A percentile compares a stretch with the other conserved stretches of the same genome.
Evolutionary conservation across 92 coral and sea anemone genomes (phyloP).

Genomic region (Parazoanthus swiftii): DNA sequence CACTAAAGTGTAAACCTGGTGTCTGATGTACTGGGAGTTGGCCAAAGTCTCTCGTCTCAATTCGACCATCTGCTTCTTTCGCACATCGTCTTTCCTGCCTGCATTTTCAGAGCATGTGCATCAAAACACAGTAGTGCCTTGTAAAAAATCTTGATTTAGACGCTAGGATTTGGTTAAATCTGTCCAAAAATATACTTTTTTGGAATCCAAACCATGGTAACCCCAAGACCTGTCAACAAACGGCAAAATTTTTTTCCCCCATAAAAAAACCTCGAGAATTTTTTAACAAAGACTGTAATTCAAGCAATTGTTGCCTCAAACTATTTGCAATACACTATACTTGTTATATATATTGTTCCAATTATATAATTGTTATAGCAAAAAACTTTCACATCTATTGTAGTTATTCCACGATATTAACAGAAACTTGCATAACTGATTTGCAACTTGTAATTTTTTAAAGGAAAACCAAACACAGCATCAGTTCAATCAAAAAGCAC

Average conservation of each 20-base stretch:
- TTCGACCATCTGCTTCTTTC: background rate
- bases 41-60: background rate
- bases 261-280: constrained; percentile 17
- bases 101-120: constrained; percentile 19
- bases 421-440: background rate
- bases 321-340: constrained; percentile 8
- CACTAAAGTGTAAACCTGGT: background rate
- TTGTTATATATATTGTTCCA: background rate
- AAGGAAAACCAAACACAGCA: constrained; percentile 10
- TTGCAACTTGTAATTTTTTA: background rate
- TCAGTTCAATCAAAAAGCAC: constrained; percentile 8
- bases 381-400: background rate
- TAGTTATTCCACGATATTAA: background rate
- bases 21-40: background rate
- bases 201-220: constrained; percentile 22
- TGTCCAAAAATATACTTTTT: constrained; percentile 3
- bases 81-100: background rate
- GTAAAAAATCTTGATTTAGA: constrained; percentile 8
- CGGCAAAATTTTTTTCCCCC: background rate
- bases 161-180: constrained; percentile 18
- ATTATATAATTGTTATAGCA: background rate
- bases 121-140: constrained; percentile 4
- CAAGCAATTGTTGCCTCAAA: constrained; percentile 5
- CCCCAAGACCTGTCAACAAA: constrained; percentile 22
- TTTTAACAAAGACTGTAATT: background rate